Percentiles rank a stretch among this genome's conserved stretches.
phyloP scores from a whole-genome alignment of 2,797 vertebrate species.

The Malurus splendens region DNA sequence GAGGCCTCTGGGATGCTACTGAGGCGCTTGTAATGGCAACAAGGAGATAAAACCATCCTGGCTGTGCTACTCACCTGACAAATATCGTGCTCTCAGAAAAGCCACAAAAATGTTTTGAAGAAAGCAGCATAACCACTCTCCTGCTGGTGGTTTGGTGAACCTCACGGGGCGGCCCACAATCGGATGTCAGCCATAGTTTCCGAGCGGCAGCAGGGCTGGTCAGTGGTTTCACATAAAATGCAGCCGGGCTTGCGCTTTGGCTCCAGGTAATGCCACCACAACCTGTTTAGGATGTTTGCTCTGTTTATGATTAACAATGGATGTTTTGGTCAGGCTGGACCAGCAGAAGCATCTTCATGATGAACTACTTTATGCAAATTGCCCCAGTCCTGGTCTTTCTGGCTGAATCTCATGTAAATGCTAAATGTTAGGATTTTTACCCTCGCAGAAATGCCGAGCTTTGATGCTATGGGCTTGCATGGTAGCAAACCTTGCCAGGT shows the following conservation, averaged over 20 bases:
- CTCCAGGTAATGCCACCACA: slow-evolving; percentile 47
- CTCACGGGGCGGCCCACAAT: not conserved
- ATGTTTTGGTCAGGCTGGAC: not conserved
- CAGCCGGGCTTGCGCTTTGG: slow-evolving; percentile 26
- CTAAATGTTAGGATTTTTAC: not conserved
- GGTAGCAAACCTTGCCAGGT: not conserved
- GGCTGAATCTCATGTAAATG: not conserved
- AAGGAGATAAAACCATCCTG: not conserved
- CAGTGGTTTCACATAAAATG: slow-evolving; percentile 28
- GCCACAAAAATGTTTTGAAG: slow-evolving; percentile 49
- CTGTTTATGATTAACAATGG: not conserved
- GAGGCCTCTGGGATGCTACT: not conserved
- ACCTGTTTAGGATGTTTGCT: slow-evolving; percentile 20
- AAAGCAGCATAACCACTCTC: slow-evolving; percentile 11
- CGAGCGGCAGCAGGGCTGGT: not conserved
- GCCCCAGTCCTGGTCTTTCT: not conserved
- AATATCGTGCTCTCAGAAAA: not conserved
- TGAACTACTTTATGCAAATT: not conserved
- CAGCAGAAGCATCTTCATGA: not conserved
- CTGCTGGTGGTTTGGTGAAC: slow-evolving; percentile 50
- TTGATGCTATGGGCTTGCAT: not conserved
- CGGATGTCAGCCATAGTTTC: slow-evolving; percentile 45
- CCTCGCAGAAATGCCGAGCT: not conserved
- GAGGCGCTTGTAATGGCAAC: not conserved
- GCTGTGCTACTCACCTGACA: slow-evolving; percentile 29